A percentile compares a stretch with the other conserved stretches of the same genome.
Evolutionary conservation across 2,888 invertebrate species (phyloP).

Genomic region (Aleiodes alternator): DNA sequence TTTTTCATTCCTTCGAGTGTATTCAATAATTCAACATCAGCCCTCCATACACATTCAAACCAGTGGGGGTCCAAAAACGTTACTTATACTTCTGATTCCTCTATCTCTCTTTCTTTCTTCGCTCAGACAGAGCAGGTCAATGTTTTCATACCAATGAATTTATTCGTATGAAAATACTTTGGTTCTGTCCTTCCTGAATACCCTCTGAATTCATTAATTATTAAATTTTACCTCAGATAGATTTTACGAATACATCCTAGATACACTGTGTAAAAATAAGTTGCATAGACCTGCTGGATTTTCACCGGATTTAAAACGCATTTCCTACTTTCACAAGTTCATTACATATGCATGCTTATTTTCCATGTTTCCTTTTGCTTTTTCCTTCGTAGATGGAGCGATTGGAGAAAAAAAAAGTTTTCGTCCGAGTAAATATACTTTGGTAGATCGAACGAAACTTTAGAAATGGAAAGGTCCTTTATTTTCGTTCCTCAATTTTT

Average conservation of each 20-base stretch:
- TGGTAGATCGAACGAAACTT: not conserved
- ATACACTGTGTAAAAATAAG: no score
- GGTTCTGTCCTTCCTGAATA: not conserved
- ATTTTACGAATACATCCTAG: constrained; percentile 12
- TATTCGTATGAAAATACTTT: constrained; percentile 15
- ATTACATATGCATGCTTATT: constrained; percentile 27
- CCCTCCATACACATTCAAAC: constrained; percentile 31
- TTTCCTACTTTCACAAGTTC: constrained; percentile 7
- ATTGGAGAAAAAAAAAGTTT: not conserved
- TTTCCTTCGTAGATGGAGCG: not conserved
- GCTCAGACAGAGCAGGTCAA: not conserved
- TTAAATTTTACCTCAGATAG: not conserved
- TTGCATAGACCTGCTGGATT: not conserved
- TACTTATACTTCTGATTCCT: constrained; percentile 7
- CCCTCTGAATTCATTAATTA: constrained; percentile 11
- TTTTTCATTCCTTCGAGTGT: constrained; percentile 41
- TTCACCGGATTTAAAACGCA: not conserved
- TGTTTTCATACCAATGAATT: not conserved
- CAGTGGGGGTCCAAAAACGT: constrained; percentile 20
- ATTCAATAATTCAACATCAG: constrained; percentile 40
- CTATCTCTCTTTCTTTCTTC: not conserved
- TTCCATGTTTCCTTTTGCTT: not conserved
- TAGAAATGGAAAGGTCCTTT: not conserved
- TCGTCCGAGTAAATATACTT: constrained; percentile 4
- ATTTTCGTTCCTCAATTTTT: not conserved